Base-by-base conservation (phyloP, 2,113 vertebrate genomes). In the Sinocyclocheilus anshuiensis region DNA sequence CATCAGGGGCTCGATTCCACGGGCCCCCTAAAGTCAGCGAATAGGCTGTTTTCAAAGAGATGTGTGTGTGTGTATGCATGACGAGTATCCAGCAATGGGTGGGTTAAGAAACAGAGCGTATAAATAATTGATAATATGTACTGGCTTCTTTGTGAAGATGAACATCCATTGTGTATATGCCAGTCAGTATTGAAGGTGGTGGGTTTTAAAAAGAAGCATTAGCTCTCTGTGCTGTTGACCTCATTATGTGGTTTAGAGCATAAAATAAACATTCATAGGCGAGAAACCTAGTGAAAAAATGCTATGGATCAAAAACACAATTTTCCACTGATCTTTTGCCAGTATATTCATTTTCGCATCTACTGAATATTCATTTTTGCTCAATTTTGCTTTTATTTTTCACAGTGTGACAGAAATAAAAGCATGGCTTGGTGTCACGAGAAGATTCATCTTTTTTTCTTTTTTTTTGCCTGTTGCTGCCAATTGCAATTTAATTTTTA, bases 351-450 rank as follows among this genome's bases (percentile, higher is more conserved):
- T 63, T 42, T 81, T 45, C 36, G 45, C 11, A 33, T 50, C 79
- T 88, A 81, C 85, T 90, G 78, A 92, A 92, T 92, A 90, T 92
- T 92, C 50, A 87, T 90, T n/a, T 86, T 65, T 61, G 67, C 88
- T 92, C 50, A 87, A 90, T n/a, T 86, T 65, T 61, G 67, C 88
- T 76, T 80, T 63, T 90, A 77, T 91, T 87, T 84, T 83, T 86
- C 67, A 80, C 13, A 71, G 26, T 76, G 45, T 81, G 26, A 69
- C 15, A 77, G 55, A 79, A 83, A 87, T 71, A 65, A 88, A 84
- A 29, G 48, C 77, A 84, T 83, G 84, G 65, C 76, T 59, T 29
- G n/a, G 85, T 87, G 90, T 90, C 82, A 86, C 59, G 75, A 87
- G 88, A 81, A 74, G 50, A 80, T 80, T 36, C 87, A 39, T 12